These are phyloP conservation scores for Dysmachus trigonus DNA, from an alignment of 2,888 invertebrate species.

Conservation along the genomic window DNA sequence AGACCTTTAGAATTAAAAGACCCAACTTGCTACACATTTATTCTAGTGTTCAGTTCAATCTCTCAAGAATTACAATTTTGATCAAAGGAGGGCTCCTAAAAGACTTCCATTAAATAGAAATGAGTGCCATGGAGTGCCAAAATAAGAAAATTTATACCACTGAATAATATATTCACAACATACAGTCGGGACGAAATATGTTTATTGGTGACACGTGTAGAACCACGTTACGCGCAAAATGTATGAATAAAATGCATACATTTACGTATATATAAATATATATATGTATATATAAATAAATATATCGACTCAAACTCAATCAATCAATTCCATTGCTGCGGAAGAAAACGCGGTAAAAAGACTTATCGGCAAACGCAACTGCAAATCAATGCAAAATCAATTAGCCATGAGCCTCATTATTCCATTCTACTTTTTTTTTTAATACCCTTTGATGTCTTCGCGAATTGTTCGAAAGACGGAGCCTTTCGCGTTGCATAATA, in stretches of 20 bases:
- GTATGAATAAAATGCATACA: not conserved
- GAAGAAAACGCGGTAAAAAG: not conserved
- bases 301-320: not conserved
- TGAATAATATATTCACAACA: not conserved
- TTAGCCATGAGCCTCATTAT: not conserved
- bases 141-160: not conserved
- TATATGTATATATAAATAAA: not conserved
- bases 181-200: not conserved
- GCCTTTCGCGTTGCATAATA: not conserved
- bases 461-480: not conserved
- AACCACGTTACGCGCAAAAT: not conserved
- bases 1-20: not conserved
- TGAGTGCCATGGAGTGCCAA: not conserved
- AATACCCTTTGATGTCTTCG: not conserved
- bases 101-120: conserved; percentile 1
- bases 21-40: not conserved
- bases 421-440: not conserved
- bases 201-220: not conserved
- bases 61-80: not conserved
- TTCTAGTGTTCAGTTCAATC: conserved; percentile 4
- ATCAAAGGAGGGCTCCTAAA: not conserved
- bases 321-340: not conserved
- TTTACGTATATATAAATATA: not conserved
- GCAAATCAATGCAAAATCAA: conserved; percentile 14
- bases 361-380: not conserved